These are phyloP conservation scores for Chirona hameri DNA, from an alignment of 2,888 invertebrate species.

Conservation along the genomic window DNA sequence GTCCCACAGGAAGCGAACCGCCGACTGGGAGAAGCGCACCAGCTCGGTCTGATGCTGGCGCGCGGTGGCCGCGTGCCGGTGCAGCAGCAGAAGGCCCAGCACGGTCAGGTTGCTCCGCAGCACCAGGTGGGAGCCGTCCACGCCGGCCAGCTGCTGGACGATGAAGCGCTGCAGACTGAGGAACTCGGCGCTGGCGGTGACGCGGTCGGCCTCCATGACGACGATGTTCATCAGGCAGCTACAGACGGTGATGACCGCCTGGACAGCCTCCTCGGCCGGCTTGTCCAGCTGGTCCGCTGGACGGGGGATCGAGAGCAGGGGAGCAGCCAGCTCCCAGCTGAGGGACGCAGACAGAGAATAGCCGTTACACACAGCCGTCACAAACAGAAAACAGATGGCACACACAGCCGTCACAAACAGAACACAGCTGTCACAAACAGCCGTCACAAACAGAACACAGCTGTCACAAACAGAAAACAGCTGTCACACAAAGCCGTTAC, in stretches of 20 bases:
- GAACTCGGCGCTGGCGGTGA: slow-evolving; percentile 72
- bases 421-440: not conserved
- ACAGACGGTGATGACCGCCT: slow-evolving; percentile 81
- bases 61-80: slow-evolving; percentile 75
- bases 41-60: slow-evolving; percentile 36
- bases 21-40: slow-evolving; percentile 66
- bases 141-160: slow-evolving; percentile 37
- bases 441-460: too few species aligned
- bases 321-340: not conserved
- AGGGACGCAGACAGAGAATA: not conserved
- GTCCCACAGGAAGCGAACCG: slow-evolving; percentile 88
- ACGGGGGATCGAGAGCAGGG: slow-evolving; percentile 11
- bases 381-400: too few species aligned
- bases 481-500: not conserved
- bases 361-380: not conserved
- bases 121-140: slow-evolving; percentile 57
- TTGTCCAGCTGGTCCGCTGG: slow-evolving; percentile 33
- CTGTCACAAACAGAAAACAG: not conserved
- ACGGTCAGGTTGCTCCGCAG: slow-evolving; percentile 80
- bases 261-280: slow-evolving; percentile 59
- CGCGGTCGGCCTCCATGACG: slow-evolving; percentile 77
- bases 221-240: slow-evolving; percentile 90
- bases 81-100: slow-evolving; percentile 73
- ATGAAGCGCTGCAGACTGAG: slow-evolving; percentile 77
- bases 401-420: not conserved